Evolutionary conservation across 2,888 invertebrate species (phyloP), one percentile per base, ranked within the genome.

Genomic region (Caenorhabditis sulstoni): DNA sequence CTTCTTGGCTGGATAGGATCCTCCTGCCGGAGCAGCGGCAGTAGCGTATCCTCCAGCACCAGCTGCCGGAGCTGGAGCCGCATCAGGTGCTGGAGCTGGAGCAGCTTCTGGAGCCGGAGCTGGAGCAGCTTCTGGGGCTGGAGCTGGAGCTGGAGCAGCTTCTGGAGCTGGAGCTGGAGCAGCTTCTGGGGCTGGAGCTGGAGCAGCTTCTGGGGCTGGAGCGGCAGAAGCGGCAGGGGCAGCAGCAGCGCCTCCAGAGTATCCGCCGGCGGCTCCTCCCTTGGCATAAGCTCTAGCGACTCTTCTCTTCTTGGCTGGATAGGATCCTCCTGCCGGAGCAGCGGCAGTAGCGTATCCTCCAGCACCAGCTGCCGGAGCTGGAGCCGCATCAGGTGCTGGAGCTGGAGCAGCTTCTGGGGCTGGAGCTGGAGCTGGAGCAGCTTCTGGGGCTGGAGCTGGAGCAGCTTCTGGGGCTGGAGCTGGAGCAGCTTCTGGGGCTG

Each of bases 71-170:
- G 67, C 70, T n/a, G 70, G 59, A 29, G 68, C 68, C 29, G 59
- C 41, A 5, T 39, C 59, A 3, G 68, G 18, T n/a, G 29, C 68
- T 20, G 59, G 37, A 14, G 52, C 55, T 44, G 59, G 52, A n/a
- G 49, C 68, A 9, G 68, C 70, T 1, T 11, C 70, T 0, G 62
- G 39, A 18, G 55, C 71, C 7, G 71, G 12, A 2, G 37, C 71
- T 57, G 55, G 67, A 55, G 71, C 67, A 37, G 67, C 49, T 18
- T 29, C 70, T n/a, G 70, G 35, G 5, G 41, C 29, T 29, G 29
- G 29, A 29, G 29, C 68, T 11, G 52, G 22, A 12, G 35, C 61
- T 49, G 70, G 70, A n/a, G n/a, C n/a, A n/a, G n/a, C n/a, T 9
- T 45, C 29, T 29, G 29, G 29, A 7, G 29, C 29, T 29, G 29